Base-by-base conservation (phyloP, 2,888 invertebrate genomes). In the Cephonodes hylas region DNA sequence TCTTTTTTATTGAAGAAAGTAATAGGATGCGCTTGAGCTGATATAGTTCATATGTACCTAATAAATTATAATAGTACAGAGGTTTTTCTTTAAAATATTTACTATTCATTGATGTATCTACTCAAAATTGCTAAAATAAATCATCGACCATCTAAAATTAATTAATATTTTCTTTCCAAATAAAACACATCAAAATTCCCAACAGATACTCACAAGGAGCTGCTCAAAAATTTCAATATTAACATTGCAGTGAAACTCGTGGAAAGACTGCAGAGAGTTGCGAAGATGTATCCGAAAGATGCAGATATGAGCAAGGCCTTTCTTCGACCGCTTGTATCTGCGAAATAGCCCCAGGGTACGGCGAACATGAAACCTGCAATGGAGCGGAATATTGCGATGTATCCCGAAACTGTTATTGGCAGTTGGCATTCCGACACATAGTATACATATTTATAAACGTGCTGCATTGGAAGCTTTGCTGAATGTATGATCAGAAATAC, bases 311-410 rank as follows among this genome's bases (percentile, higher is more conserved):
- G 81, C 0, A 93, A 67, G 0, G 93, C 89, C 53, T 83, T 86
- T 45, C 93, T 89, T n/a, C 96, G 92, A 0, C 96, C 96, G 63
- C 93, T 42, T 58, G 93, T 93, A 76, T 96, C 96, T 0, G 96
- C 95, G 62, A 95, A 84, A 22, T 95, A 93, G 5, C 96, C 96
- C 96, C 96, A 96, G 0, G 75, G 74, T 42, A 72, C 79, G 5
- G 81, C 78, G 58, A 78, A 76, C 13, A 80, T 27, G 6, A 77
- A 64, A 15, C 78, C 81, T 79, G 68, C 0, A 67, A 45, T 31
- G 46, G 7, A 25, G 58, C 8, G 10, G 6, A 31, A 3, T 8
- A 53, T 18, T 53, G 2, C 18, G n/a, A n/a, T 38, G 38, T 38
- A 38, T 38, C n/a, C 38, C 38, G 38, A 38, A n/a, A 38, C 38